Evolutionary conservation across 1,140 invertebrate species (phyloP).

Genomic region (Drosophila teissieri): DNA sequence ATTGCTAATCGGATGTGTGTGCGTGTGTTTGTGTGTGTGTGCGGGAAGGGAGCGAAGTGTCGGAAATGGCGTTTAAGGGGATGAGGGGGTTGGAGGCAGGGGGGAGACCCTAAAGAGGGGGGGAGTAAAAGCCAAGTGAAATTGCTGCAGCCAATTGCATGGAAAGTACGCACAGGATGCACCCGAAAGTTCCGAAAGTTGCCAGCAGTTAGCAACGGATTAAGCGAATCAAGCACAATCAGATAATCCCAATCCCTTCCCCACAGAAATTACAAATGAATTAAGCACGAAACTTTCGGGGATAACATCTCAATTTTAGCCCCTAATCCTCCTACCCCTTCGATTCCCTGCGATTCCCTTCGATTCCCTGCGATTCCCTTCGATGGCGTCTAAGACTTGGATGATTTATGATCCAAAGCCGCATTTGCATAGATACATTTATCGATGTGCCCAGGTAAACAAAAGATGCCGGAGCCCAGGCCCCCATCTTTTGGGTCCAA

Average conservation of each 20-base stretch:
- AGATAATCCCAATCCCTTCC: conserved; percentile 35
- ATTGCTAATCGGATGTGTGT: conserved; percentile 76
- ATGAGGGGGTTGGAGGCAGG: too few relatives aligned
- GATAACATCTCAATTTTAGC: conserved; percentile 37
- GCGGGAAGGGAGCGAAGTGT: conserved; percentile 10
- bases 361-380: neutral
- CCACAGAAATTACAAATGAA: conserved; percentile 43
- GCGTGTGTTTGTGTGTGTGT: conserved; percentile 14
- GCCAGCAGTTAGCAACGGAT: conserved; percentile 55
- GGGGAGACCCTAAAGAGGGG: neutral
- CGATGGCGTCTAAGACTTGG: neutral
- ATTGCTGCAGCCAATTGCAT: conserved; percentile 79
- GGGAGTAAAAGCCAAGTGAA: conserved; percentile 37
- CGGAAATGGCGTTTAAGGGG: conserved; percentile 10
- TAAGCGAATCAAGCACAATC: conserved; percentile 53
- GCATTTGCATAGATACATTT: conserved; percentile 49
- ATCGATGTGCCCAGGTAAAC: conserved; percentile 41
- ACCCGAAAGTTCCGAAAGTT: conserved; percentile 46
- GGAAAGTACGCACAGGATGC: conserved; percentile 64
- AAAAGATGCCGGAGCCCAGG: conserved; percentile 7
- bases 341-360: neutral
- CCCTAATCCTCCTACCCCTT: neutral
- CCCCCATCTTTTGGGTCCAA: conserved; percentile 12
- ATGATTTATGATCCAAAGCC: conserved; percentile 44
- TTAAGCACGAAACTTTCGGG: conserved; percentile 44